Evolutionary conservation across 2,888 invertebrate species (phyloP).

Genomic region (Dugesia japonica): DNA sequence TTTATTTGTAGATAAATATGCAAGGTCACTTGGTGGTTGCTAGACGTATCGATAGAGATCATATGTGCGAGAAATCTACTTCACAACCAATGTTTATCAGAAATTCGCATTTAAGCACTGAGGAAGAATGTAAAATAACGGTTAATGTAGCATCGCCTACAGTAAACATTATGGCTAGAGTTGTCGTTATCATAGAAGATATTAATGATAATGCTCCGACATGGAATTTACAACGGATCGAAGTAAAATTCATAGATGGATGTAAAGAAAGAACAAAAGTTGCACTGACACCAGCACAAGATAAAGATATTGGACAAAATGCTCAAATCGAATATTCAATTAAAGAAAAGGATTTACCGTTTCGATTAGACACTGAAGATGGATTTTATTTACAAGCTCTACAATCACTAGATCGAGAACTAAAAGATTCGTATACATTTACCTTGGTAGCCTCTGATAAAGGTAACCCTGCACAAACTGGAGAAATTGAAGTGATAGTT

Average conservation of each 20-base stretch:
- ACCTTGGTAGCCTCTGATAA: constrained; percentile 27
- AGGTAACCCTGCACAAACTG: constrained; percentile 12
- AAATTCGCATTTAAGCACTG: not conserved
- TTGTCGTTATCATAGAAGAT: constrained; percentile 17
- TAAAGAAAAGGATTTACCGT: constrained; percentile 26
- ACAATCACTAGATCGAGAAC: constrained; percentile 21
- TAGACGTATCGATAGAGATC: not conserved
- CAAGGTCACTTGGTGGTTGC: not conserved
- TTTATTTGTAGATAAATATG: not conserved
- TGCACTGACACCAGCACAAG: not conserved
- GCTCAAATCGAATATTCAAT: constrained; percentile 21
- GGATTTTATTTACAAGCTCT: constrained; percentile 25
- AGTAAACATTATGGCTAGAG: not conserved
- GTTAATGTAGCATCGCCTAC: not conserved
- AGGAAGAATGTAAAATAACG: not conserved
- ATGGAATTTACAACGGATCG: not conserved
- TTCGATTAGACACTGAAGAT: constrained; percentile 2
- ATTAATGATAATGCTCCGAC: constrained; percentile 23
- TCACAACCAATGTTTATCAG: not conserved
- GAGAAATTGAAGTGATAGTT: not conserved
- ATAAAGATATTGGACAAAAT: constrained; percentile 22
- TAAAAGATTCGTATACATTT: constrained; percentile 16
- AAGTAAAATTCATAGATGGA: constrained; percentile 22
- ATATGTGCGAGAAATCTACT: not conserved
- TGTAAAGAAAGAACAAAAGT: constrained; percentile 17